phyloP scores from a whole-genome alignment of 2,797 vertebrate genomes.

The Parauchenoglanis ngamensis region DNA sequence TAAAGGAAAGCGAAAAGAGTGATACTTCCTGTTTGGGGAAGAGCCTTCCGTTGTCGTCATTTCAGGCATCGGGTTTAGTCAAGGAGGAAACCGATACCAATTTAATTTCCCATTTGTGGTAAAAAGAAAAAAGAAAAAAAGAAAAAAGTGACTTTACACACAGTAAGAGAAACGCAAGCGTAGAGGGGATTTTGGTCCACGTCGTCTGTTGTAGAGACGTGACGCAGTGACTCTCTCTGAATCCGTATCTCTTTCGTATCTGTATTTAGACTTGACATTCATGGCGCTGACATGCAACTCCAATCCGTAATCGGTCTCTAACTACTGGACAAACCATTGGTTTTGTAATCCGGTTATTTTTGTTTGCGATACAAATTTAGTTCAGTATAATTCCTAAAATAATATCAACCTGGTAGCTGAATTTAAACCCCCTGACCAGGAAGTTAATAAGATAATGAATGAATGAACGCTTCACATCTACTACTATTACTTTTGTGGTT shows the following conservation, averaged over 20 bases:
- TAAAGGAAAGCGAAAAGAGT: constrained; percentile 50
- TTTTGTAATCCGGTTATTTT: no score
- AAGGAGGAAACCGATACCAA: constrained; percentile 55
- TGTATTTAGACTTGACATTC: neutral
- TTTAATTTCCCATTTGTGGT: constrained; percentile 60
- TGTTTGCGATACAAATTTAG: neutral
- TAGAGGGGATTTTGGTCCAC: constrained; percentile 41
- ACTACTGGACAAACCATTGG: no score
- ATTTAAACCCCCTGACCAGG: neutral
- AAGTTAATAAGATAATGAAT: neutral
- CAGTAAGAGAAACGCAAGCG: constrained; percentile 3
- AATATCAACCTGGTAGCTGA: neutral
- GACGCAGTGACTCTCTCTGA: neutral
- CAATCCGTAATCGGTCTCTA: neutral
- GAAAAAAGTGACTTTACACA: constrained; percentile 27
- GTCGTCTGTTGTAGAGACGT: constrained; percentile 21
- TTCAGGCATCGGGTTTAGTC: constrained; percentile 46
- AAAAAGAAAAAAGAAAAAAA: constrained; percentile 7
- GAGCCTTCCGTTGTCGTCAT: constrained; percentile 52
- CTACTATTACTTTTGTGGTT: neutral
- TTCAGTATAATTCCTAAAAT: neutral
- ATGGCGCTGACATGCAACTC: neutral
- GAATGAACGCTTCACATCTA: neutral
- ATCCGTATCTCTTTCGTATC: neutral
- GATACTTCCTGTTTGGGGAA: constrained; percentile 50